Percentiles rank a stretch among this genome's conserved stretches.
Conservation (phyloP, 2,113 vertebrate genomes). For the Lampris incognitus region DNA sequence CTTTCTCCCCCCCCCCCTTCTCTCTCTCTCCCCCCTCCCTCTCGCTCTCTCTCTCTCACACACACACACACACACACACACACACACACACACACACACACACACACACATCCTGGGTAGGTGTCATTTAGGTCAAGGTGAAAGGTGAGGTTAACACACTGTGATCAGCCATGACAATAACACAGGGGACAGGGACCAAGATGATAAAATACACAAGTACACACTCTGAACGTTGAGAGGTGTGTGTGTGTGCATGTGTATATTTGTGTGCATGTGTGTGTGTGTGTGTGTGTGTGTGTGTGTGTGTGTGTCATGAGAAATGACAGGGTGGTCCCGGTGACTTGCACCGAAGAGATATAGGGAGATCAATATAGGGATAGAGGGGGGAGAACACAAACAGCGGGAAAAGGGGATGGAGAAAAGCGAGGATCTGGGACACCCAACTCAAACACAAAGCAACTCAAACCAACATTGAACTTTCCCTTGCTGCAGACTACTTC, state of each 20-base stretch:
- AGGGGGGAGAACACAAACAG: slow-evolving; percentile 6
- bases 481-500: not conserved
- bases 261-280: slow-evolving; percentile 2
- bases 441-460: slow-evolving; percentile 43
- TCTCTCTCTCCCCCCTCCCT: no score
- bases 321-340: slow-evolving; percentile 20
- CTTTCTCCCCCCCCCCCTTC: no score
- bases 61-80: slow-evolving; percentile 17
- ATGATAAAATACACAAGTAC: slow-evolving; percentile 31
- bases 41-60: slow-evolving; percentile 2
- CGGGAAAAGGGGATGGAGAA: slow-evolving; percentile 9
- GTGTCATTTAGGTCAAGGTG: slow-evolving; percentile 26
- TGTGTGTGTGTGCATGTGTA: slow-evolving; percentile 4
- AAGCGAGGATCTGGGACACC: slow-evolving; percentile 27
- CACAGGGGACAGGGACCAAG: slow-evolving; percentile 27
- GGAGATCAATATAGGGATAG: slow-evolving; percentile 7
- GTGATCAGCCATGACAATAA: not conserved
- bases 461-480: slow-evolving; percentile 22
- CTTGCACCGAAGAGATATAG: slow-evolving; percentile 16
- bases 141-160: slow-evolving; percentile 38
- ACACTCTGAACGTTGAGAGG: slow-evolving; percentile 36
- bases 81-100: slow-evolving; percentile 19
- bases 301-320: slow-evolving; percentile 1
- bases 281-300: slow-evolving; percentile 1
- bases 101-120: slow-evolving; percentile 18